A percentile compares a stretch with the other conserved stretches of the same genome.
These are phyloP conservation scores for Dipodomys merriami DNA, from an alignment of 2,113 vertebrate species.

Conservation along the genomic window DNA sequence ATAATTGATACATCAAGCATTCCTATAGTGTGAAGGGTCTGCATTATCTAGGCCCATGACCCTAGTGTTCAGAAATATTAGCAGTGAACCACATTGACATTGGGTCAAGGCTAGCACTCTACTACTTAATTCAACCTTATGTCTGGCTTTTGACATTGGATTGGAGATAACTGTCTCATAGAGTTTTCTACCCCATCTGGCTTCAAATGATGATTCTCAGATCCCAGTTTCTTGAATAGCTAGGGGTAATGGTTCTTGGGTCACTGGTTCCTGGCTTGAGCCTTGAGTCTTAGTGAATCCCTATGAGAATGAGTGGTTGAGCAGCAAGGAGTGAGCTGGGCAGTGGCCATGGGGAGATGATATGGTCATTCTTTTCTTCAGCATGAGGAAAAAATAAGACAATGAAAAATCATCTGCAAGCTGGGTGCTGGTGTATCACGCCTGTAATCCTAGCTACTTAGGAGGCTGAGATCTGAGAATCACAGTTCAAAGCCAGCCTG, in stretches of 20 bases:
- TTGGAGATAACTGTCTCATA: no score
- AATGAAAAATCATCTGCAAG: not conserved
- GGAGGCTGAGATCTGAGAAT: no score
- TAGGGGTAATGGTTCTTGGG: no score
- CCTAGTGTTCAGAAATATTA: conserved; percentile 2
- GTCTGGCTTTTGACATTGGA: no score
- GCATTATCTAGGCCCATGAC: not conserved
- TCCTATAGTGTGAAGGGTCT: not conserved
- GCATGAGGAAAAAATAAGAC: not conserved
- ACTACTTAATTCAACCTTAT: no score
- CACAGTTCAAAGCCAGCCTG: no score
- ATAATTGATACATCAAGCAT: not conserved
- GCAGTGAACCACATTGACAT: not conserved
- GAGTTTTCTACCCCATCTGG: no score
- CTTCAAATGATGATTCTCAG: no score
- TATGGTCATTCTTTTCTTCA: not conserved
- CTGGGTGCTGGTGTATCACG: no score
- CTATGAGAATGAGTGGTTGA: not conserved
- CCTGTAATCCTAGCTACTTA: no score
- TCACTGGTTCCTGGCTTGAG: not conserved
- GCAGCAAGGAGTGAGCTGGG: not conserved
- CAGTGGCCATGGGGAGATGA: not conserved
- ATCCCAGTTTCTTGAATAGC: no score
- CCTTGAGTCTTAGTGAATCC: not conserved
- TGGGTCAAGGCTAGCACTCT: no score